Base-by-base conservation (phyloP, 2,113 vertebrate genomes). In the Colius striatus region DNA sequence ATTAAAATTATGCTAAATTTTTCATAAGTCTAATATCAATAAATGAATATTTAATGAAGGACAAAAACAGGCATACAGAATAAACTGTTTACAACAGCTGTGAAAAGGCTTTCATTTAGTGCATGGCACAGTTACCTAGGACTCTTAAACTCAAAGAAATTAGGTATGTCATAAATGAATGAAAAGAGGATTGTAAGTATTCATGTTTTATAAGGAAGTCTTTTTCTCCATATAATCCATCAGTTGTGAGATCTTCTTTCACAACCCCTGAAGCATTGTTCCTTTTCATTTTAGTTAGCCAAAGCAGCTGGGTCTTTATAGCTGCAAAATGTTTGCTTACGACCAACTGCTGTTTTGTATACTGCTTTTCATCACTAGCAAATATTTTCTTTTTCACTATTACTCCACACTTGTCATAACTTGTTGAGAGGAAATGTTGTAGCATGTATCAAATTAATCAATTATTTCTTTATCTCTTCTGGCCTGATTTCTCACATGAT, bases 1-100 rank as follows among this genome's bases (percentile, higher is more conserved):
- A 93, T 90, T 89, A 95, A 94, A 94, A 81, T 85, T 57, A 81
- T 67, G 38, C 61, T 96, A 80, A 94, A 94, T 95, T 88, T 97
- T 97, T 96, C 48, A 96, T 97, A 77, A 92, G 93, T 89, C 74
- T 94, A 93, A 88, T 95, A 94, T 93, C 84, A 95, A 95, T 94
- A 94, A 92, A 94, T 95, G 72, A 95, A 95, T 97, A 91, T 92
- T 97, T 96, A 95, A 97, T 95, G 88, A 92, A 72, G 77, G 32
- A 68, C 10, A 63, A 93, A 88, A 91, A 34, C 88, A 91, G 21
- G 53, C 93, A 65, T 76, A 74, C 65, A 83, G 85, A 87, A 90
- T 63, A 94, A 96, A 96, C 82, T 74, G 19, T 21, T 62, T 94
- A 84, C 45, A 95, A 53, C 48, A 92, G 36, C 92, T 85, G 48